Evolutionary conservation across 2,113 vertebrate genomes (phyloP).

Genomic region (Erpornis zantholeuca): DNA sequence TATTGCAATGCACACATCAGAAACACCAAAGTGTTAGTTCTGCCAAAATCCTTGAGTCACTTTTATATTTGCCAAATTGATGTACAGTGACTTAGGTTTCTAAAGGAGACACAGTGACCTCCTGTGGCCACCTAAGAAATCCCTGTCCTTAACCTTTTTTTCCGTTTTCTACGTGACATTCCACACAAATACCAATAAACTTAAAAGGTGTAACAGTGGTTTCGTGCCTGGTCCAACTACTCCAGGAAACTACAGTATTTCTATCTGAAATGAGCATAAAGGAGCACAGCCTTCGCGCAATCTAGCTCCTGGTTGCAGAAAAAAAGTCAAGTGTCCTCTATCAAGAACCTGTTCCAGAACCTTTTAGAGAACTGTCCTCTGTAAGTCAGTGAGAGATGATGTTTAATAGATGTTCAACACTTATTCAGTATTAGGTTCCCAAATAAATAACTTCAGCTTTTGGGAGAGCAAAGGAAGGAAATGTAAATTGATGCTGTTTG

Average conservation of each 20-base stretch:
- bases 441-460: not conserved
- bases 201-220: not conserved
- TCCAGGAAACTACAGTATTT: not conserved
- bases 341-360: not conserved
- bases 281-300: not conserved
- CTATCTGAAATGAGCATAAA: not conserved
- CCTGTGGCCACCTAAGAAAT: slow-evolving; percentile 10
- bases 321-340: not conserved
- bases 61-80: slow-evolving; percentile 7
- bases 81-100: not conserved
- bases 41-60: not conserved
- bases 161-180: not conserved
- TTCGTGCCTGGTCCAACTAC: not conserved
- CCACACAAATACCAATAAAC: not conserved
- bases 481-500: not conserved
- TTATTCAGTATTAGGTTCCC: not conserved
- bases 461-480: not conserved
- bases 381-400: not conserved
- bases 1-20: not conserved
- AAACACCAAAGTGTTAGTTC: not conserved
- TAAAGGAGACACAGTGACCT: slow-evolving; percentile 37
- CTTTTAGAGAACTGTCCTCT: not conserved
- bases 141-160: not conserved
- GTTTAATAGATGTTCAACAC: not conserved
- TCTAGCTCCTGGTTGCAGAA: not conserved